Evolutionary conservation across 2,113 vertebrate species (phyloP), one percentile per base, ranked within the genome.

Genomic region (Tupaia chinensis): DNA sequence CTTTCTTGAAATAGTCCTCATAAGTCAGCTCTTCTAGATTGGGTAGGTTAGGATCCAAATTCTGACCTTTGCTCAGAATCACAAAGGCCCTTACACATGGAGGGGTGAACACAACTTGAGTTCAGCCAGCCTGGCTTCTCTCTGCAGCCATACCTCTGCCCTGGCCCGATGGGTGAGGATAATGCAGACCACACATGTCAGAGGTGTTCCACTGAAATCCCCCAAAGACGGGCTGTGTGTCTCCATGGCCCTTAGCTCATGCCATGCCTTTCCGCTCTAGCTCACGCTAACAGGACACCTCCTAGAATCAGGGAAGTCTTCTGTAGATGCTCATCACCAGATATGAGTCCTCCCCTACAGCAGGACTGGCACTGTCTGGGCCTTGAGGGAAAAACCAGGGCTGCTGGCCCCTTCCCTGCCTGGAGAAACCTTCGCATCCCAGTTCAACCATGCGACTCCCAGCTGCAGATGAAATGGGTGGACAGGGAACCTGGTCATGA

Each of bases 401-500:
- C 32, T 32, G 27, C 29, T 22, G 91, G 56, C 68, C 96, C 91
- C 87, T 93, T 44, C 87, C 87, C 56, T 77, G 58, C n/a, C 77
- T 91, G 9, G 69, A 58, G 96, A 96, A 76, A 16, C 27, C 74
- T 90, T 60, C 69, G 15, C 9, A 7, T 25, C 22, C 2, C 79
- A 65, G 96, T 95, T 78, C 54, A 20, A 96, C 95, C 94, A 77
- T 93, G 73, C 63, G 32, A 96, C 87, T 95, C 97, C 94, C 96
- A 81, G 53, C 86, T 95, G 96, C 84, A 97, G 95, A 96, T 93
- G 95, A 96, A 95, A 95, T 94, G 96, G 91, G 93, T 85, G 92
- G 87, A 94, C 82, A 83, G 13, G 54, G 17, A 53, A 72, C 19
- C 27, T 44, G 15, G 4, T 19, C 96, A 74, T 60, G 70, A 83